Percentiles rank a stretch among this genome's conserved stretches.
These are phyloP conservation scores for Cryptotermes secundus DNA, from an alignment of 1,140 invertebrate species.

Conservation along the genomic window DNA sequence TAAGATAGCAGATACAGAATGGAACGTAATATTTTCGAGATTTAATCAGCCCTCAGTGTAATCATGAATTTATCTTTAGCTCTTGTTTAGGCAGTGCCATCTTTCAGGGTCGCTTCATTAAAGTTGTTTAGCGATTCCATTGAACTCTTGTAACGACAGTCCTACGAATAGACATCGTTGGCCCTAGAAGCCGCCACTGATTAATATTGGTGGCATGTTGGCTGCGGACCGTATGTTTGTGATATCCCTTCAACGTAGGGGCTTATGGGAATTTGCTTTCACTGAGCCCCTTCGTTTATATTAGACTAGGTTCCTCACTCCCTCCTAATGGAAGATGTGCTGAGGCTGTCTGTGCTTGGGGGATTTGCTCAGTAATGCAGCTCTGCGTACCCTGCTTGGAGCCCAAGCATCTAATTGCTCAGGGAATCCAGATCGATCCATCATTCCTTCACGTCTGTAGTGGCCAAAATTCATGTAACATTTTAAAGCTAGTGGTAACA, in stretches of 20 bases:
- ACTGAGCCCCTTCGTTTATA: background rate
- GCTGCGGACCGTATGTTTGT: background rate
- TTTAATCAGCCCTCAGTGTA: too few species aligned
- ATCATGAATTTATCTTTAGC: too few species aligned
- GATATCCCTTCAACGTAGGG: background rate
- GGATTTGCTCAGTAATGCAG: background rate
- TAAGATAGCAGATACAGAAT: too few species aligned
- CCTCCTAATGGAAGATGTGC: background rate
- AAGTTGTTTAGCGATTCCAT: too few species aligned
- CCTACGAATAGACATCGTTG: too few species aligned
- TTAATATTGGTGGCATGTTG: too few species aligned
- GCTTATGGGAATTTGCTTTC: background rate
- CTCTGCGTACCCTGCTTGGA: background rate
- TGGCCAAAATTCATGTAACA: background rate
- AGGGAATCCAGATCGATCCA: background rate
- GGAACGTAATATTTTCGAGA: too few species aligned
- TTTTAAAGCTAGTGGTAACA: too few species aligned
- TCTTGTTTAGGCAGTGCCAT: too few species aligned
- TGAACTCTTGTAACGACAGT: too few species aligned
- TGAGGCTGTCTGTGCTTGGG: background rate
- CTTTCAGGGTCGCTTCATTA: too few species aligned
- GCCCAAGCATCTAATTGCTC: background rate
- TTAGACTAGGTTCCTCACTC: background rate
- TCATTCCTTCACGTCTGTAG: background rate
- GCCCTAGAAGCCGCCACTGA: too few species aligned